phyloP scores from a whole-genome alignment of 2,888 invertebrate genomes.

The Gasteruption jaculator region DNA sequence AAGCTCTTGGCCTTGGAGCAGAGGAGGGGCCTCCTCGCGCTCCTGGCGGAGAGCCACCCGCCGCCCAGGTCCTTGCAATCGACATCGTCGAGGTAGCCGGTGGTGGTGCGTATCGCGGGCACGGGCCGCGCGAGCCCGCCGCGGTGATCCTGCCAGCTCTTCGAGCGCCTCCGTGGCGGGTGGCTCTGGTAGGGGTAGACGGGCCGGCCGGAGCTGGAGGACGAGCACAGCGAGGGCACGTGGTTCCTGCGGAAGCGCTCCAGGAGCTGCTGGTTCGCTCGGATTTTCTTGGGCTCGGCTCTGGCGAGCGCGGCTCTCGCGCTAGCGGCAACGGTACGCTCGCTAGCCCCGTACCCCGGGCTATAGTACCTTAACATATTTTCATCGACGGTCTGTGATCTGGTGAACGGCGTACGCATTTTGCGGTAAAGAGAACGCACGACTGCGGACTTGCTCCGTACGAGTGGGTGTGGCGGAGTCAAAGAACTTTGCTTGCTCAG shows the following conservation, averaged over 20 bases:
- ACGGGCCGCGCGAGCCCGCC: constrained; percentile 1
- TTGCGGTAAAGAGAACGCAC: constrained; percentile 51
- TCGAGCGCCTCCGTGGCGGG: constrained; percentile 25
- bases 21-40: constrained; percentile 33
- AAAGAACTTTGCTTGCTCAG: constrained; percentile 36
- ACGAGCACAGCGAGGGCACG: constrained; percentile 20
- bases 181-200: constrained; percentile 3
- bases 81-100: constrained; percentile 19
- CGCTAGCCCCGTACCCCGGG: constrained; percentile 44
- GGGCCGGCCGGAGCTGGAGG: constrained; percentile 9
- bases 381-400: constrained; percentile 50
- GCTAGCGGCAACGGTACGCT: constrained; percentile 43
- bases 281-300: constrained; percentile 24
- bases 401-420: constrained; percentile 49
- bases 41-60: constrained; percentile 23
- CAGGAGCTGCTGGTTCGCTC: constrained; percentile 29
- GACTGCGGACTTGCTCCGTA: constrained; percentile 53
- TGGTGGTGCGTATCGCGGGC: constrained; percentile 1
- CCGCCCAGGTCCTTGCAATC: constrained; percentile 27
- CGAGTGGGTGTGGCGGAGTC: constrained; percentile 43
- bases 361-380: constrained; percentile 45
- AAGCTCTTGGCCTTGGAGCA: constrained; percentile 43
- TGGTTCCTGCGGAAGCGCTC: constrained; percentile 37
- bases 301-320: constrained; percentile 39
- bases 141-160: constrained; percentile 34